Base-by-base conservation (phyloP, 2,888 invertebrate species). In the Amphipoea oculea region DNA sequence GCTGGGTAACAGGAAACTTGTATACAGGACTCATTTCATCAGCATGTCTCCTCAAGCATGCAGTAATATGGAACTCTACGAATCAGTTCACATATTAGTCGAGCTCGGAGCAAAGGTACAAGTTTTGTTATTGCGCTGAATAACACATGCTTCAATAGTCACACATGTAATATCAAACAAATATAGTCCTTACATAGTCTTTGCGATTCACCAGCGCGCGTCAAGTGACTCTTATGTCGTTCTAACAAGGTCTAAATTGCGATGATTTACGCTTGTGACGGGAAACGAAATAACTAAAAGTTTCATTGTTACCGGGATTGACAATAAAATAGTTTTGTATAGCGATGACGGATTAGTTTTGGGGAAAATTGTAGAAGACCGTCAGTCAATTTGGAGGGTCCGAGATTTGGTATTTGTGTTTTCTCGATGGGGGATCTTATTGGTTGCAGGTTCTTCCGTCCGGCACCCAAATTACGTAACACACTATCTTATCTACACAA, bases 31-130 rank as follows among this genome's bases (percentile, higher is more conserved):
- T 76, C 78, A 73, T 87, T 88, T 88, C 79, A 85, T 88, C 84
- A 78, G 79, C 20, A 23, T 73, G 79, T 67, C 71, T 73, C 45
- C 20, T 71, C 78, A 76, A 73, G 87, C 85, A 78, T 83, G 74
- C 40, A 68, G 65, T 81, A 86, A 85, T 88, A 83, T 73, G 63
- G 76, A 73, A 70, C 73, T 74, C 45, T 74, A 76, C 67, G 78
- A 84, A 82, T 74, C 83, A 73, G 87, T 87, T 82, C 76, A 77
- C 63, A 73, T 82, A 87, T 78, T 84, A 87, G 78, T 82, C 57
- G 57, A 76, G 29, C 65, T 42, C 20, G 54, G 67, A 67, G 65
- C 62, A 17, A 73, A 74, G 54, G 60, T 68, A 79, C 40, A 86
- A 84, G 75, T 87, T 88, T 78, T 29, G 36, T 48, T 76, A 83